Base-by-base conservation (phyloP, 2,888 invertebrate species). In the Drosophila rellima region DNA sequence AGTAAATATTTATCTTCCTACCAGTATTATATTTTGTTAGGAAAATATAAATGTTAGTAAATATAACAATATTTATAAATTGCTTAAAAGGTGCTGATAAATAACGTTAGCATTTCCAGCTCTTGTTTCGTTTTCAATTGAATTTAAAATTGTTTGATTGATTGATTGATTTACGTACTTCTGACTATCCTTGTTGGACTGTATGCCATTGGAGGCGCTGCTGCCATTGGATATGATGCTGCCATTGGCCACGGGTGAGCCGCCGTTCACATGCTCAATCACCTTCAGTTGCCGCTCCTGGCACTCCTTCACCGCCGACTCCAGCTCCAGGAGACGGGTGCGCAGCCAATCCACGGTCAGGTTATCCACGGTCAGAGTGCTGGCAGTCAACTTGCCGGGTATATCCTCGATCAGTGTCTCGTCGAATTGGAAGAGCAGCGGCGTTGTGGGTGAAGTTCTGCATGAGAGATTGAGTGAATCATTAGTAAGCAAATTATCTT, bases 301-400 rank as follows among this genome's bases (percentile, higher is more conserved):
- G 70, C 95, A 95, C 62, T 96, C 96, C 90, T 95, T 96, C 40
- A 97, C 93, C n/a, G 95, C 94, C n/a, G 80, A 93, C 92, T 97
- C 97, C 71, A 97, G 92, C 81, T 97, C 97, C 15, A 94, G 94
- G 59, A 97, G 93, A 90, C 96, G 96, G 75, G 95, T 96, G 84
- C 97, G 95, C 62, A 98, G 93, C 96, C 96, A 96, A 89, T 98
- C 98, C 39, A 97, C 96, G 0, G 98, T 98, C 31, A 98, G 94
- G 92, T 98, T 98, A 92, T 98, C 98, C 0, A 98, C 97, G 0
- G 98, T 97, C 75, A 98, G 92, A 90, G 96, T 96, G 93, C 97
- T 97, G n/a, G 97, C 96, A 85, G 96, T 94, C 52, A 98, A 94
- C 92, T 96, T 96, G 8, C 98, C 97, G 54, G 96, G 96, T 56